phyloP scores from a whole-genome alignment of 1,140 invertebrate species.

The Hyposmocoma kahamanoa region DNA sequence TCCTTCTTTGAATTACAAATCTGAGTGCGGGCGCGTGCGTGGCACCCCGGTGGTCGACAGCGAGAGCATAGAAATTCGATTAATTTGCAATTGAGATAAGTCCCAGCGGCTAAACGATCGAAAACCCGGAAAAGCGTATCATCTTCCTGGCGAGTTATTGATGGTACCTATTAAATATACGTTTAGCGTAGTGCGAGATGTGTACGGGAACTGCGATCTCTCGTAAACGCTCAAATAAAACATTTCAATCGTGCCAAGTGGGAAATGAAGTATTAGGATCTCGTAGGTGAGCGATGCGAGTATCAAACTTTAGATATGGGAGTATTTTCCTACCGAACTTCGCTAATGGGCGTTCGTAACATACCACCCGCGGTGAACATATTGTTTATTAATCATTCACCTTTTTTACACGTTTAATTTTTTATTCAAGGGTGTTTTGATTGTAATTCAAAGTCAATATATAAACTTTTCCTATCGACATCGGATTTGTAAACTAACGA shows the following conservation, averaged over 20 bases:
- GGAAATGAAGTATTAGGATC: constrained; percentile 53
- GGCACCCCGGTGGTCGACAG: constrained; percentile 26
- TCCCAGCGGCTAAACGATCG: constrained; percentile 48
- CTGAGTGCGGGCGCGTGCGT: constrained; percentile 22
- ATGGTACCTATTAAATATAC: constrained; percentile 73
- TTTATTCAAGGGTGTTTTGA: too few relatives aligned
- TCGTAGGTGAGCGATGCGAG: constrained; percentile 35
- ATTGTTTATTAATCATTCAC: background rate
- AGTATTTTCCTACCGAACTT: constrained; percentile 22
- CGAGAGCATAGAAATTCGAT: constrained; percentile 49
- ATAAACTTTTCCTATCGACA: too few relatives aligned
- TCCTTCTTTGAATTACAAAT: constrained; percentile 56
- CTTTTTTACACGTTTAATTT: background rate
- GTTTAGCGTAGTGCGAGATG: constrained; percentile 46
- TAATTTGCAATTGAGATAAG: constrained; percentile 73
- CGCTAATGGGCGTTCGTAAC: too few relatives aligned
- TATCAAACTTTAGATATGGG: constrained; percentile 27
- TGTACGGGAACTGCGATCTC: constrained; percentile 32
- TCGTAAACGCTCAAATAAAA: constrained; percentile 57
- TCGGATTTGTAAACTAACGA: too few relatives aligned
- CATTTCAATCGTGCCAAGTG: constrained; percentile 61
- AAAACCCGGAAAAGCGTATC: constrained; percentile 54
- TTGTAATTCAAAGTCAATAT: too few relatives aligned
- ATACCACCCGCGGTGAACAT: background rate
- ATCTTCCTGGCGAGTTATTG: constrained; percentile 68